Evolutionary conservation across 2,888 invertebrate genomes (phyloP).

Genomic region (Allophyes oxyacanthae): DNA sequence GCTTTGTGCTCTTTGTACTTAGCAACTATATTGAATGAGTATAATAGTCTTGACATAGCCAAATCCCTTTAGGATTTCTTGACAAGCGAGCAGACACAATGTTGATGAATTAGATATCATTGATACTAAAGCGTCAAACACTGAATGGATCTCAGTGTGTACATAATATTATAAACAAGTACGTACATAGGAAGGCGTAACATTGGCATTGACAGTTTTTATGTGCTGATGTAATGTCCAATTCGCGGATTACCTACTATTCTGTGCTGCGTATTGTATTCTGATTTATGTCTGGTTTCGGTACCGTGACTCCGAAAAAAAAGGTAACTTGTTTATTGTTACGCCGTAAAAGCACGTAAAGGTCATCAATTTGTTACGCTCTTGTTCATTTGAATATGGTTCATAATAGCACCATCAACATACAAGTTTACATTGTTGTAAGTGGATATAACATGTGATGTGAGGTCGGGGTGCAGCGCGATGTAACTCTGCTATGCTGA

Average conservation of each 20-base stretch:
- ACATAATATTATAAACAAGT: conserved; percentile 50
- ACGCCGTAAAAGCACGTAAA: conserved; percentile 66
- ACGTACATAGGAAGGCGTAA: conserved; percentile 66
- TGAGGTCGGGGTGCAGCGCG: conserved; percentile 50
- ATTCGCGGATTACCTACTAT: conserved; percentile 65
- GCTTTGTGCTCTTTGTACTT: conserved; percentile 38
- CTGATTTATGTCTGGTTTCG: conserved; percentile 76
- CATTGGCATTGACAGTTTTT: conserved; percentile 83
- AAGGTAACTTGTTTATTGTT: conserved; percentile 62
- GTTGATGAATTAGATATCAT: conserved; percentile 43
- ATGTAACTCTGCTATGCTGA: conserved; percentile 55
- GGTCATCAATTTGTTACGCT: conserved; percentile 63
- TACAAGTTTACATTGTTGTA: conserved; percentile 35
- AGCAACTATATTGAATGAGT: conserved; percentile 5
- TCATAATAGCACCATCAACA: conserved; percentile 27
- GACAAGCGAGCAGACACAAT: conserved; percentile 27
- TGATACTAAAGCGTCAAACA: conserved; percentile 52
- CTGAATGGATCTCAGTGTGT: conserved; percentile 66
- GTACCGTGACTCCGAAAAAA: conserved; percentile 71
- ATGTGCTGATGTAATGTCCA: conserved; percentile 76
- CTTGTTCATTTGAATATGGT: conserved; percentile 49
- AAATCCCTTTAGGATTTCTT: conserved; percentile 8
- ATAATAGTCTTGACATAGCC: conserved; percentile 1
- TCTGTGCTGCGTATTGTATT: conserved; percentile 74
- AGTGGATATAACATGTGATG: conserved; percentile 25